phyloP scores from a whole-genome alignment of 2,797 vertebrate species.

The Dryobates pubescens region DNA sequence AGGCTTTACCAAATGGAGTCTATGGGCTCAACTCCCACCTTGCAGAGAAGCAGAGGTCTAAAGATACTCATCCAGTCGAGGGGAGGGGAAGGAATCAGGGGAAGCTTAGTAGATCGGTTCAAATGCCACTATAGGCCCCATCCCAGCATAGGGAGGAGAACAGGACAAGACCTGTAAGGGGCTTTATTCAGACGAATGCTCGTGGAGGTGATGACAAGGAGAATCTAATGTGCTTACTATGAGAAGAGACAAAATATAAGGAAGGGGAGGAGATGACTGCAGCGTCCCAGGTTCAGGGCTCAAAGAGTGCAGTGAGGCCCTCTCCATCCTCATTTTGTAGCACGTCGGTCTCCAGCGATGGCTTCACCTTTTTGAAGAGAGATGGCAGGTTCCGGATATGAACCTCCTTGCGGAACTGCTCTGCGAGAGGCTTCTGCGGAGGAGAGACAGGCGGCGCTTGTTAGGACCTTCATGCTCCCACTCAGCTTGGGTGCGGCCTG shows the following conservation, averaged over 20 bases:
- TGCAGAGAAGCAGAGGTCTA: constrained; percentile 45
- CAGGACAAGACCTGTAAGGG: not conserved
- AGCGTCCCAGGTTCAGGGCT: constrained; percentile 74
- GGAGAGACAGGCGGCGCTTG: constrained; percentile 26
- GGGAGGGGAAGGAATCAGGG: constrained; percentile 9
- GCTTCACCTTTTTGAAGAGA: constrained; percentile 92
- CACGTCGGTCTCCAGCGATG: constrained; percentile 77
- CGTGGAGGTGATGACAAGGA: constrained; percentile 54
- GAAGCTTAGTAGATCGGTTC: constrained; percentile 42
- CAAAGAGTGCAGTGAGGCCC: constrained; percentile 79
- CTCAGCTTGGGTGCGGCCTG: not conserved
- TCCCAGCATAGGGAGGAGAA: not conserved
- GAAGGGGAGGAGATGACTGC: constrained; percentile 54
- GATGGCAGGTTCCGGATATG: constrained; percentile 97
- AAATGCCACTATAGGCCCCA: constrained; percentile 19
- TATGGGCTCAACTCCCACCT: constrained; percentile 49
- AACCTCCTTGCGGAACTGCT: constrained; percentile 98
- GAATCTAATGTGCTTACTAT: constrained; percentile 76
- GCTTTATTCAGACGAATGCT: constrained; percentile 45
- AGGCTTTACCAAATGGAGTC: not conserved
- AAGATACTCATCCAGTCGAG: constrained; percentile 22
- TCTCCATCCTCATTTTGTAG: constrained; percentile 74
- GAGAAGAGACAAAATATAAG: constrained; percentile 69
- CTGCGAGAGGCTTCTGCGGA: constrained; percentile 92
- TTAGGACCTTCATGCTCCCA: not conserved